These are phyloP conservation scores for Australoheros facetus DNA, from an alignment of 2,797 vertebrate species.

Conservation along the genomic window DNA sequence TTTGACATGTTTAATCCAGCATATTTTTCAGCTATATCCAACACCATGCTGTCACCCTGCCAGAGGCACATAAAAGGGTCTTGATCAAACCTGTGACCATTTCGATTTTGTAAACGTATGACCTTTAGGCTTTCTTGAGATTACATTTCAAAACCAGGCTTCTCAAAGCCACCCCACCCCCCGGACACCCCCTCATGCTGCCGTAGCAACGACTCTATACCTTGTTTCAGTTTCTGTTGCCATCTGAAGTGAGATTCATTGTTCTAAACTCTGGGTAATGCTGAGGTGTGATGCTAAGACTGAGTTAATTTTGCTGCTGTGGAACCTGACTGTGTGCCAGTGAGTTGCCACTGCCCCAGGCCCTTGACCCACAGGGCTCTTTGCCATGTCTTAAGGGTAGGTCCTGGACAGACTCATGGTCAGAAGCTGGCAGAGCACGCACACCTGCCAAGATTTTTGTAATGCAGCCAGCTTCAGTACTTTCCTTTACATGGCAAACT, in stretches of 20 bases:
- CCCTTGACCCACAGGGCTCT: slow-evolving; percentile 44
- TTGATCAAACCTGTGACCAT: slow-evolving; percentile 40
- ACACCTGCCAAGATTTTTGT: slow-evolving; percentile 57
- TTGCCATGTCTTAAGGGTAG: slow-evolving; percentile 31
- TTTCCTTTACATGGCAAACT: slow-evolving; percentile 58
- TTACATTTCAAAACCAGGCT: slow-evolving; percentile 20
- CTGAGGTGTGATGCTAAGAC: slow-evolving; percentile 41
- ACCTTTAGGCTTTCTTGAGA: slow-evolving; percentile 6
- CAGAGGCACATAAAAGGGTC: slow-evolving; percentile 43
- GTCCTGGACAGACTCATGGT: slow-evolving; percentile 25
- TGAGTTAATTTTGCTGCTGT: slow-evolving; percentile 27
- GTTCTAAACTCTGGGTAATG: slow-evolving; percentile 34
- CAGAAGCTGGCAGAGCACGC: slow-evolving; percentile 40
- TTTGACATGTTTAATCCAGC: slow-evolving; percentile 36
- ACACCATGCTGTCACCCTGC: slow-evolving; percentile 9
- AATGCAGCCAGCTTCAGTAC: slow-evolving; percentile 53
- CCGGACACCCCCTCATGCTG: neutral
- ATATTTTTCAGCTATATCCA: slow-evolving; percentile 26
- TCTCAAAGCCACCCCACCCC: slow-evolving; percentile 23
- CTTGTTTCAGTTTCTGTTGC: slow-evolving; percentile 46
- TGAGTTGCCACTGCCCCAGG: slow-evolving; percentile 20
- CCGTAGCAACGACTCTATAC: slow-evolving; percentile 29
- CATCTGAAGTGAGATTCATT: slow-evolving; percentile 46
- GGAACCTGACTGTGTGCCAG: slow-evolving; percentile 27
- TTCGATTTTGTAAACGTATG: neutral